Percentiles rank a stretch among this genome's conserved stretches.
Evolutionary conservation across 2,113 vertebrate species (phyloP).

Genomic region (Coreoperca whiteheadi): DNA sequence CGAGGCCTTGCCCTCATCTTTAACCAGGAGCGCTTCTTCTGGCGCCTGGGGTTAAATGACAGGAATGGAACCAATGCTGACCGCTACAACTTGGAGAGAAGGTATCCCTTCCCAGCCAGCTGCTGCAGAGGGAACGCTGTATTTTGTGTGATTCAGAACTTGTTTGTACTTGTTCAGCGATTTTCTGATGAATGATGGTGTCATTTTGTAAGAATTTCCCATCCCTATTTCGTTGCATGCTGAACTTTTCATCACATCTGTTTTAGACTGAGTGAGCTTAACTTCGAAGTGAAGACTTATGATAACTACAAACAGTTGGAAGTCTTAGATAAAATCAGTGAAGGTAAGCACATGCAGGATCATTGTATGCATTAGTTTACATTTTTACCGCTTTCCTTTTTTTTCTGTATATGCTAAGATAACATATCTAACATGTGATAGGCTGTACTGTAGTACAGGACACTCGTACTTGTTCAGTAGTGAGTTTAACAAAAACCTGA

Average conservation of each 20-base stretch:
- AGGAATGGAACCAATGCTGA: conserved; percentile 89
- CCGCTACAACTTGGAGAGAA: conserved; percentile 84
- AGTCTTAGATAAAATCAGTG: conserved; percentile 78
- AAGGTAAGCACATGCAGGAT: conserved; percentile 83
- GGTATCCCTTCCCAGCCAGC: conserved; percentile 74
- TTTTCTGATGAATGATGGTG: neutral
- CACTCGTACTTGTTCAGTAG: neutral
- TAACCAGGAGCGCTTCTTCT: conserved; percentile 93
- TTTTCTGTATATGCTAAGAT: neutral
- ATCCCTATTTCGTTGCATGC: neutral
- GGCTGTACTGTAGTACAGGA: too few species aligned
- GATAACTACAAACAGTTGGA: conserved; percentile 85
- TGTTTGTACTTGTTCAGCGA: conserved; percentile 3
- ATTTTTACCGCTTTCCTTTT: neutral
- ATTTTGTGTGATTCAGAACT: neutral
- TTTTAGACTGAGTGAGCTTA: conserved; percentile 85
- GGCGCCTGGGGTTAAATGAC: conserved; percentile 81
- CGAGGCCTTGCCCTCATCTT: conserved; percentile 94
- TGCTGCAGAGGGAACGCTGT: neutral
- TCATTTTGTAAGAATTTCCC: neutral
- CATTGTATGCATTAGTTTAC: neutral
- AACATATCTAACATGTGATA: neutral
- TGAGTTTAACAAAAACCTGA: conserved; percentile 1
- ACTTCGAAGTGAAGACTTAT: conserved; percentile 89
- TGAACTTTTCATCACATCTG: neutral